Evolutionary conservation across 2,113 vertebrate species (phyloP).

Genomic region (Datnioides undecimradiatus): DNA sequence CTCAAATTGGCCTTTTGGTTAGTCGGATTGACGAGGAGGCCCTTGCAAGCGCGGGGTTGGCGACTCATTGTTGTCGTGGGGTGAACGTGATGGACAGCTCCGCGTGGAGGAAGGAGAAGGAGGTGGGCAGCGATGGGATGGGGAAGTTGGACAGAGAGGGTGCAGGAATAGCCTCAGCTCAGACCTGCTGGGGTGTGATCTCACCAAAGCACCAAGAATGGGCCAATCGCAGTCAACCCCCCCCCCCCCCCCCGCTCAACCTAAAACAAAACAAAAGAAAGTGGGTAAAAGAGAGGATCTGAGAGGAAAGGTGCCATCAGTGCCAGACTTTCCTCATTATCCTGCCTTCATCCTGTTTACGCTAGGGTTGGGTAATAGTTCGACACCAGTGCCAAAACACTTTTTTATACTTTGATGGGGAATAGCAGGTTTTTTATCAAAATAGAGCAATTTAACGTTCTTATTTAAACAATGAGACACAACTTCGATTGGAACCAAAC

Average conservation of each 20-base stretch:
- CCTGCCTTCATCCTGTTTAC: not conserved
- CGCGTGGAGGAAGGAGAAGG: constrained; percentile 13
- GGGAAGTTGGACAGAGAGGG: constrained; percentile 28
- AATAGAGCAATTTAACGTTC: too few species aligned
- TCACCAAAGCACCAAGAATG: constrained; percentile 59
- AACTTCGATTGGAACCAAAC: not conserved
- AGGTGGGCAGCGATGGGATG: not conserved
- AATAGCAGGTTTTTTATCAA: too few species aligned
- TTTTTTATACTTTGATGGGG: not conserved
- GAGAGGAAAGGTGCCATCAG: constrained; percentile 22
- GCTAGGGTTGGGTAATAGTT: not conserved
- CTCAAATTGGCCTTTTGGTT: constrained; percentile 71
- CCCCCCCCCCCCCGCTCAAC: not conserved
- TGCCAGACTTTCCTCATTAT: constrained; percentile 5
- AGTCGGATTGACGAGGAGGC: constrained; percentile 41
- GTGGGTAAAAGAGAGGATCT: constrained; percentile 31
- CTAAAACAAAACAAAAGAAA: too few species aligned
- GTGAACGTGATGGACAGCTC: constrained; percentile 62
- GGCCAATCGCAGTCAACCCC: constrained; percentile 36
- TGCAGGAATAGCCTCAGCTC: constrained; percentile 52
- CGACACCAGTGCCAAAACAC: not conserved
- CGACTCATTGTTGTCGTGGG: constrained; percentile 40
- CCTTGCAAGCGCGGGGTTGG: constrained; percentile 42
- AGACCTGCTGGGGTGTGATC: constrained; percentile 76
- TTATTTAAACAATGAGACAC: not conserved